phyloP scores from a whole-genome alignment of 2,113 vertebrate species.

The Xiphophorus hellerii region DNA sequence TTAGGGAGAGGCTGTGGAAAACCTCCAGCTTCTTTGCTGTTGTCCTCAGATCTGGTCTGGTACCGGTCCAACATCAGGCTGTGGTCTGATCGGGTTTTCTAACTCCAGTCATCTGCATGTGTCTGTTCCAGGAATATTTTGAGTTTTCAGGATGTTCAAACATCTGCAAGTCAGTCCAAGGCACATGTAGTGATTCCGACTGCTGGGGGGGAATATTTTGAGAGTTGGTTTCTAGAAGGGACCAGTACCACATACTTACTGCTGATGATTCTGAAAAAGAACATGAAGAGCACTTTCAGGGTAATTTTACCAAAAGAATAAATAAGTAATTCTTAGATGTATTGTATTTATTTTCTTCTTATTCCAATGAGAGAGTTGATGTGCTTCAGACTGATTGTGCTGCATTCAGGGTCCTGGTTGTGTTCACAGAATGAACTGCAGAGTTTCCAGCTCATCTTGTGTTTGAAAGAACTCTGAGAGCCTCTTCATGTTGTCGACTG shows the following conservation, averaged over 20 bases:
- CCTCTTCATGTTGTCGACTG: not conserved
- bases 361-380: not conserved
- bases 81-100: too few relatives aligned
- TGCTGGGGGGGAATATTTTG: too few relatives aligned
- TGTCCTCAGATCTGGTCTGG: not conserved
- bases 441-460: not conserved
- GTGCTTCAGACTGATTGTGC: not conserved
- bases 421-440: not conserved
- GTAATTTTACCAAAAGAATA: not conserved
- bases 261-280: not conserved
- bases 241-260: not conserved
- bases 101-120: too few relatives aligned
- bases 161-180: not conserved
- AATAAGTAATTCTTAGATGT: not conserved
- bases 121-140: too few relatives aligned
- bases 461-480: not conserved
- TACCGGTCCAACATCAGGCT: too few relatives aligned
- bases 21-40: not conserved
- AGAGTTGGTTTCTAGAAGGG: not conserved
- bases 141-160: too few relatives aligned
- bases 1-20: not conserved
- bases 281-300: not conserved
- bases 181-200: not conserved
- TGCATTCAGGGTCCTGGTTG: not conserved
- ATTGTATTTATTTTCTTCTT: not conserved